Conservation (phyloP, 2,113 vertebrate genomes). For the Apus apus region DNA sequence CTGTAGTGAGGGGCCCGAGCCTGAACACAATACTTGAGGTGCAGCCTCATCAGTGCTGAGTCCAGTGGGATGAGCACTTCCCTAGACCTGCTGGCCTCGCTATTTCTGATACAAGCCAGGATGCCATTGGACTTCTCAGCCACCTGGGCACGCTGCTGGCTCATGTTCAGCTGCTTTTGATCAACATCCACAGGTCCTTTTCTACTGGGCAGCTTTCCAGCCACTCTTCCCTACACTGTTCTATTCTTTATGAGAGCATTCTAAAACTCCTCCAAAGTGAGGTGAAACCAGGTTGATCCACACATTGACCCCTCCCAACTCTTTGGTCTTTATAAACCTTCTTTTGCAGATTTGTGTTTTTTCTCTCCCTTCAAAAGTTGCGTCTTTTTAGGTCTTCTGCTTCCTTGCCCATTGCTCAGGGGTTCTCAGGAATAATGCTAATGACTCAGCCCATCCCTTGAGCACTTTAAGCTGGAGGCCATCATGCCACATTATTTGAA, state of each 20-base stretch:
- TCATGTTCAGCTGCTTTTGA: too few species aligned
- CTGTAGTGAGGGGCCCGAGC: too few species aligned
- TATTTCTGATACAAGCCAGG: too few species aligned
- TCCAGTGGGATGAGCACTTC: too few species aligned
- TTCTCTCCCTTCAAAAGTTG: fast-evolving
- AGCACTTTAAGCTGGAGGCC: not conserved
- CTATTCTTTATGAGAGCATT: not conserved
- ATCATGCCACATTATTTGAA: not conserved
- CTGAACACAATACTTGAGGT: too few species aligned
- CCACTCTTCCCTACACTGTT: not conserved
- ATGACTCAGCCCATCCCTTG: not conserved
- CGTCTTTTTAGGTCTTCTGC: not conserved
- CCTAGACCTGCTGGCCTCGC: too few species aligned
- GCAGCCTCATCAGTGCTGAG: too few species aligned
- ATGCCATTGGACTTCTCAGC: too few species aligned
- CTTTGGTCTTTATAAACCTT: not conserved
- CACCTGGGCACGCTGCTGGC: too few species aligned
- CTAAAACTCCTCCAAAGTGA: not conserved
- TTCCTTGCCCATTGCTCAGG: not conserved
- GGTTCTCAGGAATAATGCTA: not conserved
- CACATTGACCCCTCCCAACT: not conserved
- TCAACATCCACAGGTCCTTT: too few species aligned
- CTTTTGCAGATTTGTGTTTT: not conserved
- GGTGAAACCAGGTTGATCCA: not conserved
- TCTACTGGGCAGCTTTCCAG: too few species aligned